Evolutionary conservation across 1,140 invertebrate genomes (phyloP), one percentile per base, ranked within the genome.

Genomic region (Sitobion miscanthi): DNA sequence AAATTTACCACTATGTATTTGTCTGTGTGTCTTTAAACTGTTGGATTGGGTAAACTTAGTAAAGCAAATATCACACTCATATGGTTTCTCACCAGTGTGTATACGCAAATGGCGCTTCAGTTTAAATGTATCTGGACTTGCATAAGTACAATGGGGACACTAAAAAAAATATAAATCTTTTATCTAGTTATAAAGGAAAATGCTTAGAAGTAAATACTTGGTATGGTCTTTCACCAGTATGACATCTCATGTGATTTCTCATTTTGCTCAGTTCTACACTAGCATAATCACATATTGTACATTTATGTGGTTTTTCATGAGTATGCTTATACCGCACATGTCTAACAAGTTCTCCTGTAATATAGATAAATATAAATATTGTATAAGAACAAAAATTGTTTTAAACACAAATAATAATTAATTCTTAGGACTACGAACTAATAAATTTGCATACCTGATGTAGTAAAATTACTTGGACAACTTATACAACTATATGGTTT

Each of bases 51-150:
- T 99, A 95, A 99, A 99, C 94, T 98, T 96, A 52, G 98, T 96
- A 94, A 98, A 97, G 95, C 99, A 99, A 94, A 97, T 96, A 94
- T 98, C 98, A 95, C 99, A 99, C 95, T 99, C 98, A 95, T 99
- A 99, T 0, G 98, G 98, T 94, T 98, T 97, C 94, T 99, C 98
- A 2, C 99, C 99, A 0, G 99, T 99, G 94, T 99, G 99, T 30
- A 98, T 99, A 83, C 99, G 97, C 94, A 99, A 96, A 95, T 99
- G 99, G 57, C 99, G 97, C 95, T 99, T 98, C 95, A 99, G 95
- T 95, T 99, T 99, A 95, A 99, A 99, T 25, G 98, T 99, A 95
- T 99, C 99, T 9, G 99, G 99, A 95, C 98, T 99, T 35, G 99
- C 99, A 95, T 99, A 99, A 7, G 98, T 99, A 96, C 99, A 99